Base-by-base conservation (phyloP, 1,140 invertebrate genomes). In the Listronotus bonariensis region DNA sequence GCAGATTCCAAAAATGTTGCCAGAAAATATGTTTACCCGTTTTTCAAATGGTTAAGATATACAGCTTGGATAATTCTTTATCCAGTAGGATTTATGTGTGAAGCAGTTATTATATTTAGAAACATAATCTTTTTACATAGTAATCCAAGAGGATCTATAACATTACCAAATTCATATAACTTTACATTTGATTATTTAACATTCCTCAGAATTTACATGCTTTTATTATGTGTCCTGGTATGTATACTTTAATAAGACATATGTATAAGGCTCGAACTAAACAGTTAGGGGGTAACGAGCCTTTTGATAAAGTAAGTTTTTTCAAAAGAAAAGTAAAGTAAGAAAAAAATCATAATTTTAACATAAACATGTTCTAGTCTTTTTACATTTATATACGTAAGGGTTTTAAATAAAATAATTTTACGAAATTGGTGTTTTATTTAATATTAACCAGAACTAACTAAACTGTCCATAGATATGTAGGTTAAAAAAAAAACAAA, bases 31-130 rank as follows among this genome's bases (percentile, higher is more conserved):
- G 40, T 14, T 9, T 57, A 55, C 45, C 62, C 60, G 38, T 72
- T 93, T 14, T 76, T 97, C n/a, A 96, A 92, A 0, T 97, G 95
- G 95, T 78, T 97, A 0, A 84, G 95, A 26, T 97, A 97, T 74
- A 92, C 92, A 0, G 84, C 95, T 34, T 98, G 95, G 95, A 95
- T 97, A 61, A 87, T 91, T 0, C 81, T 97, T 0, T 97, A 97
- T 79, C 95, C 95, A 0, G 73, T 96, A 46, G 95, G 94, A 12
- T 89, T 96, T 72, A 68, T 95, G 1, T 91, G 90, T 74, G 95
- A 98, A 84, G 90, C 92, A 51, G 87, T 91, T 5, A 85, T 93
- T 36, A 83, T 92, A 34, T 79, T 92, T 10, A 82, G 89, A 67
- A 88, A 92, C 77, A 92, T 97, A 77, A 91, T 93, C 5, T 94